These are phyloP conservation scores for Falco biarmicus DNA, from an alignment of 2,797 vertebrate species.

Conservation along the genomic window DNA sequence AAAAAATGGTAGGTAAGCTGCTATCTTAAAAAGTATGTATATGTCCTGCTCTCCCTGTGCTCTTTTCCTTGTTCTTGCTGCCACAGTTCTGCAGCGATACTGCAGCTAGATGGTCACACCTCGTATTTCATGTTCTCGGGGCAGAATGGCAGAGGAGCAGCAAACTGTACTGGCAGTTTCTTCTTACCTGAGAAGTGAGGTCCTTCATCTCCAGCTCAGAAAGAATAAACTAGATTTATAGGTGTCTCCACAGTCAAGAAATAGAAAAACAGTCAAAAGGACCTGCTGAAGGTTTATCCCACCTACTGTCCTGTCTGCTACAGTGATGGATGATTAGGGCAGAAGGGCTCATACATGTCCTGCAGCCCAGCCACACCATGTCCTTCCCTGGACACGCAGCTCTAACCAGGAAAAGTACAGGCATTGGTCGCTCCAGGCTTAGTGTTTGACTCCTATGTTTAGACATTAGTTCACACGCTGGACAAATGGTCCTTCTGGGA, in stretches of 20 bases:
- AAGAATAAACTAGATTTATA: not conserved
- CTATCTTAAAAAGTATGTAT: not conserved
- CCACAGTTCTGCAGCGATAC: not conserved
- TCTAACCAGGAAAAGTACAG: not conserved
- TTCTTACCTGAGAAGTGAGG: not conserved
- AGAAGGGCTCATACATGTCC: not conserved
- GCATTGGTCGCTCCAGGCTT: not conserved
- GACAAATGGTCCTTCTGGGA: not conserved
- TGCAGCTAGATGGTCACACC: not conserved
- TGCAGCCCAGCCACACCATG: fast-evolving
- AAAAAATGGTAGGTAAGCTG: not conserved
- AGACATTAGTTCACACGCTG: not conserved
- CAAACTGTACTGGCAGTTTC: not conserved
- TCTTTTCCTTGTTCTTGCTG: not conserved
- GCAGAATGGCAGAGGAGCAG: not conserved
- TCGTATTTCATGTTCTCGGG: not conserved
- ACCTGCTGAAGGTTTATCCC: not conserved
- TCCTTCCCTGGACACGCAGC: not conserved
- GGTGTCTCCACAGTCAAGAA: not conserved
- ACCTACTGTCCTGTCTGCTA: not conserved
- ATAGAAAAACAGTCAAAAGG: not conserved
- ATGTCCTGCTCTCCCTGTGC: not conserved
- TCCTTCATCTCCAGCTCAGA: not conserved
- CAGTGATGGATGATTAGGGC: not conserved
- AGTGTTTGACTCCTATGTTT: not conserved